These are phyloP conservation scores for Callithrix jacchus DNA, from an alignment of 2,113 vertebrate genomes.

Conservation along the genomic window DNA sequence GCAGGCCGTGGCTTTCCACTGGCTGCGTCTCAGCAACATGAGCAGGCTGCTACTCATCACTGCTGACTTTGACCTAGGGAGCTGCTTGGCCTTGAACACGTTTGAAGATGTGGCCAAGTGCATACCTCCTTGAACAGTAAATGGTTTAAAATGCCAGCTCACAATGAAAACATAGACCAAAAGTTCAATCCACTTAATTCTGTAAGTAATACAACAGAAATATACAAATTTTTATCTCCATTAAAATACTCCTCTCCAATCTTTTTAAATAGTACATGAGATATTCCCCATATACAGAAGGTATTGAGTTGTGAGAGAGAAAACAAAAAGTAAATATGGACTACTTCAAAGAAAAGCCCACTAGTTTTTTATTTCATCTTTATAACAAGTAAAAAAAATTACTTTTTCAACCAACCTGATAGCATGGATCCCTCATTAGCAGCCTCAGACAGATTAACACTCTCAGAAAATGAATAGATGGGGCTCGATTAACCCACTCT, in stretches of 20 bases:
- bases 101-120: not conserved
- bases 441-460: slow-evolving; percentile 91
- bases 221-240: not conserved
- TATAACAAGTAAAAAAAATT: not conserved
- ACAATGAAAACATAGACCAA: not conserved
- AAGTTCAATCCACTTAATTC: not conserved
- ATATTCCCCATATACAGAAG: not conserved
- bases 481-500: slow-evolving; percentile 87
- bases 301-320: not conserved
- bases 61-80: not conserved
- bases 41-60: not conserved
- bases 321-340: not conserved
- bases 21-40: not conserved
- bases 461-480: slow-evolving; percentile 86
- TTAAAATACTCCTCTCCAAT: not conserved
- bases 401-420: slow-evolving; percentile 86
- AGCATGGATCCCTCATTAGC: slow-evolving; percentile 88
- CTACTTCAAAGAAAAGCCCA: not conserved
- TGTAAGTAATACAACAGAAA: not conserved
- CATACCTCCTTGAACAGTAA: not conserved
- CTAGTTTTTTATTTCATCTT: not conserved
- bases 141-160: not conserved
- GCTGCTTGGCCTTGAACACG: not conserved
- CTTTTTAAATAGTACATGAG: not conserved
- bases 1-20: not conserved